Percentiles rank a stretch among this genome's conserved stretches.
Conservation (phyloP, 2,797 vertebrate genomes). For the Tangara arthus region DNA sequence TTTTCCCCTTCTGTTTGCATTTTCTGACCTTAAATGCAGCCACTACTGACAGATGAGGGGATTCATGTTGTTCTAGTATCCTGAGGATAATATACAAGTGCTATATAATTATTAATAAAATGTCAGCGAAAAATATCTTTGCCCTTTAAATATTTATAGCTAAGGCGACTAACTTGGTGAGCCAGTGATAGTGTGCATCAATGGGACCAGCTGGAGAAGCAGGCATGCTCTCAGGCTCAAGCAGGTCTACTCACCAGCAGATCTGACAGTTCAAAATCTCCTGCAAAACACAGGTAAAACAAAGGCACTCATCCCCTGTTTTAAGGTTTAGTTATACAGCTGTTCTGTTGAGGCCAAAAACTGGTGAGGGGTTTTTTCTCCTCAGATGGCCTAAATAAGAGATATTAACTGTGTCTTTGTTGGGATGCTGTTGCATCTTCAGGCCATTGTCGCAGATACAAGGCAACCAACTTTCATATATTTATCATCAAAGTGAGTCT, state of each 20-base stretch:
- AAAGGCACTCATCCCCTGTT: rapidly evolving
- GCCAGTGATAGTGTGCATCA: neutral
- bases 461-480: neutral
- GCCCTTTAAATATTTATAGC: neutral
- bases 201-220: neutral
- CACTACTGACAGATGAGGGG: neutral
- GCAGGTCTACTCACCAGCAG: neutral
- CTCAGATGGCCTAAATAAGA: neutral
- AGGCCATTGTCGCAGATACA: neutral
- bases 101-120: constrained; percentile 7
- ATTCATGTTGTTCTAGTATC: neutral
- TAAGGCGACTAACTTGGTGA: neutral
- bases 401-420: neutral
- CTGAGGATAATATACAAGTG: neutral
- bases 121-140: neutral
- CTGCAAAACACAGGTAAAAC: neutral
- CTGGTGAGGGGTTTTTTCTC: rapidly evolving
- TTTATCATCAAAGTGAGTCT: neutral
- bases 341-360: neutral
- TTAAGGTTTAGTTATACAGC: neutral
- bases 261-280: neutral
- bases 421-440: neutral
- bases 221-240: neutral
- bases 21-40: neutral
- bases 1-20: neutral